These are phyloP conservation scores for Otolemur garnettii DNA, from an alignment of 2,113 vertebrate genomes.

Conservation along the genomic window DNA sequence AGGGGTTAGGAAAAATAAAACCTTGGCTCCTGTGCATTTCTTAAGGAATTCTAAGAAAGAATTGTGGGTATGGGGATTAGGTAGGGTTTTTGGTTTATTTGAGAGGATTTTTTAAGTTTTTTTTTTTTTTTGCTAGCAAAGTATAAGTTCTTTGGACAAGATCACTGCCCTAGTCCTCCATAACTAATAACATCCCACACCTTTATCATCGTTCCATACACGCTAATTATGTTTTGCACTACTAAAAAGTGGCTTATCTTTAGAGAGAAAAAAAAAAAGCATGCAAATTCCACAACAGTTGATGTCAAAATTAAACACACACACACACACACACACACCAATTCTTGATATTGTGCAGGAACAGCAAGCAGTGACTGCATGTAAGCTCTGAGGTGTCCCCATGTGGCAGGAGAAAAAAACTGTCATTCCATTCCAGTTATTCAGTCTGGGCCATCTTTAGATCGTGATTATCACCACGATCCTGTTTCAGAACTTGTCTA, in stretches of 20 bases:
- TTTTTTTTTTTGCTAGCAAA: neutral
- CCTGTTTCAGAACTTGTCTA: neutral
- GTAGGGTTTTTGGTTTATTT: neutral
- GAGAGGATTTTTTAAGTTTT: neutral
- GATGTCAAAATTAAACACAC: neutral
- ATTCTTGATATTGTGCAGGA: neutral
- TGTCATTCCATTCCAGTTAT: neutral
- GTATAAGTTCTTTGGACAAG: neutral
- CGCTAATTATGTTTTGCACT: neutral
- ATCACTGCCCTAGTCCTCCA: neutral
- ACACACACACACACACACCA: neutral
- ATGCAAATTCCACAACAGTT: neutral
- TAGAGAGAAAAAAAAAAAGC: neutral
- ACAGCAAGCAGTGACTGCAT: neutral
- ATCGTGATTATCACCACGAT: neutral
- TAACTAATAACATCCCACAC: neutral
- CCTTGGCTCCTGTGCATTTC: neutral
- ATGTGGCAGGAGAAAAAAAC: neutral
- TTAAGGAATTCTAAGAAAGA: neutral
- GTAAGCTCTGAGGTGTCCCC: conserved; percentile 19
- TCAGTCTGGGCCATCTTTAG: neutral
- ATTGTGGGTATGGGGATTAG: neutral
- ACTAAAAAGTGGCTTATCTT: neutral
- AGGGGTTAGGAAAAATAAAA: neutral
- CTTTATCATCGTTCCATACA: neutral